These are phyloP conservation scores for Oophaga sylvatica DNA, from an alignment of 2,797 vertebrate species.

Conservation along the genomic window DNA sequence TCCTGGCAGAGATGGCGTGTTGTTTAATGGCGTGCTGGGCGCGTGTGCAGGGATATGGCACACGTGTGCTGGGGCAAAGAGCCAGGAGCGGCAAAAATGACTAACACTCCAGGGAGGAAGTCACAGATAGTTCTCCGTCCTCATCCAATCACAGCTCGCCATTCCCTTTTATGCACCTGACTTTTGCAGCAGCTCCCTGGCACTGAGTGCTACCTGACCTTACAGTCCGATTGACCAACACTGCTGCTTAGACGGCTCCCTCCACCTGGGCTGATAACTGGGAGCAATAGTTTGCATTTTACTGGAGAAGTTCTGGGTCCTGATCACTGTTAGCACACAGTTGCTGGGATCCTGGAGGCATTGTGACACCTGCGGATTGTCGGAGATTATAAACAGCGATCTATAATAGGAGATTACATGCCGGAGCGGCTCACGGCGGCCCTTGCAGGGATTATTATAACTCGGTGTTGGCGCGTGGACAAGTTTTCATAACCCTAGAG, in stretches of 20 bases:
- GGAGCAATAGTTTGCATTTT: no score
- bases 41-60: constrained; percentile 67
- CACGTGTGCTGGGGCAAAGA: constrained; percentile 45
- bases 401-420: neutral
- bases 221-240: no score
- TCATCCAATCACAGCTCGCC: no score
- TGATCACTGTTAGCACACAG: neutral
- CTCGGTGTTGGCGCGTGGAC: neutral
- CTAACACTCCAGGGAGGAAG: neutral
- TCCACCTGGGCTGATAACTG: no score
- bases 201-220: no score
- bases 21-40: constrained; percentile 63
- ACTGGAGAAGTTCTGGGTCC: neutral
- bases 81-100: no score
- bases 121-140: neutral
- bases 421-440: neutral
- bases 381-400: neutral
- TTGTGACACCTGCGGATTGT: neutral
- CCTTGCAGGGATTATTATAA: neutral
- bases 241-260: no score
- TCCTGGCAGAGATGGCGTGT: constrained; percentile 82
- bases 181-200: no score
- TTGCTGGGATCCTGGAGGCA: neutral
- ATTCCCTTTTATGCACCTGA: no score
- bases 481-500: neutral